Evolutionary conservation across 1,140 invertebrate species (phyloP).

Genomic region (Agrypnia vestita): DNA sequence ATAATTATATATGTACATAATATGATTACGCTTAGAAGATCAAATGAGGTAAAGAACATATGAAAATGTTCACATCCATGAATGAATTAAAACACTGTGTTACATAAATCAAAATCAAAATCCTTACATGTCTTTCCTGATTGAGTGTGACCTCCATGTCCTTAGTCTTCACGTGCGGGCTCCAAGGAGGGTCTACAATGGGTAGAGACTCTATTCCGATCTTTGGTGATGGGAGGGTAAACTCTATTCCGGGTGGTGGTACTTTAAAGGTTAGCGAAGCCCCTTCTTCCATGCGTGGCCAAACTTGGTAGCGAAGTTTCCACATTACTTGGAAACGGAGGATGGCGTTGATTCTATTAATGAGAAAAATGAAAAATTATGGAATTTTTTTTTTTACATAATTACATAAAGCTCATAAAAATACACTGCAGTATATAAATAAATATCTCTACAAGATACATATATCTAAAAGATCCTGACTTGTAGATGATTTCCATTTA

Average conservation of each 20-base stretch:
- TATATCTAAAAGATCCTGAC: no score
- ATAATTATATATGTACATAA: no score
- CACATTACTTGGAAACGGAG: slow-evolving; percentile 93
- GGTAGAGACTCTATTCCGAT: slow-evolving; percentile 96
- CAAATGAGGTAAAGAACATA: no score
- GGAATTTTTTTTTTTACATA: not conserved
- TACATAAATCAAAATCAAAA: not conserved
- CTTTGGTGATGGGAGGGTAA: slow-evolving; percentile 98
- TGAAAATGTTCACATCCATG: not conserved
- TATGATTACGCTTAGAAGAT: no score
- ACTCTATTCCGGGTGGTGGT: slow-evolving; percentile 98
- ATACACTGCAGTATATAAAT: no score
- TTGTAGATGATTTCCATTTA: no score
- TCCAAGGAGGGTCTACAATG: slow-evolving; percentile 99
- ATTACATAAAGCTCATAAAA: no score
- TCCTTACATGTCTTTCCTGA: slow-evolving; percentile 95
- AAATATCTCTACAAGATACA: no score
- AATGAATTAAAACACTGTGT: not conserved
- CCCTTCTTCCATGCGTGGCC: slow-evolving; percentile 98
- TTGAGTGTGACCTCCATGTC: slow-evolving; percentile 99
- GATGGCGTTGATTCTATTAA: slow-evolving; percentile 72
- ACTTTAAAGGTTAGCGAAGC: slow-evolving; percentile 96
- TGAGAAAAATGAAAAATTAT: slow-evolving; percentile 34
- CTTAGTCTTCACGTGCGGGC: slow-evolving; percentile 97
- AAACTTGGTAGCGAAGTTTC: slow-evolving; percentile 98